A percentile compares a stretch with the other conserved stretches of the same genome.
phyloP scores from a whole-genome alignment of 2,797 vertebrate species.

The Austrolebias charrua region DNA sequence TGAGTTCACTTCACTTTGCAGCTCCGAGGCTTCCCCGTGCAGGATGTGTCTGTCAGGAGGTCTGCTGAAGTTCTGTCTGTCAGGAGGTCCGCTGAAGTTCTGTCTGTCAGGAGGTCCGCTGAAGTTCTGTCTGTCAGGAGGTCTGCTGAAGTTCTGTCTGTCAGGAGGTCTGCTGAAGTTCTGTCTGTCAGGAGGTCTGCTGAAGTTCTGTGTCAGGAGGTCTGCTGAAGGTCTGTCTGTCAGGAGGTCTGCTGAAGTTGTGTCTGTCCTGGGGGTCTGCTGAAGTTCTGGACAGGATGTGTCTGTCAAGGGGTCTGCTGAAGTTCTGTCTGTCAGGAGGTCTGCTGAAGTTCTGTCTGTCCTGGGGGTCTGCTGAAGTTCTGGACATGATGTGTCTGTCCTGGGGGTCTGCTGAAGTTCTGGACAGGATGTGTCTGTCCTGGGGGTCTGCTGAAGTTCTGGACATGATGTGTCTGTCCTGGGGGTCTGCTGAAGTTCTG shows the following conservation, averaged over 20 bases:
- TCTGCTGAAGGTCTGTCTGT: not conserved
- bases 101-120: not conserved
- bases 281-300: not conserved
- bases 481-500: not conserved
- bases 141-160: not conserved
- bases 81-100: not conserved
- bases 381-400: not conserved
- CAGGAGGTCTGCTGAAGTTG: not conserved
- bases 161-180: not conserved
- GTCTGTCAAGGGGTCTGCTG: not conserved
- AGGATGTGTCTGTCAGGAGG: not conserved
- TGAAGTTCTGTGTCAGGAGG: not conserved
- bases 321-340: not conserved
- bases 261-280: too few species aligned
- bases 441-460: not conserved
- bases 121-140: too few species aligned
- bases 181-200: not conserved
- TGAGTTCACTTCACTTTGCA: slow-evolving; percentile 2
- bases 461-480: not conserved
- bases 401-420: not conserved
- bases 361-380: not conserved
- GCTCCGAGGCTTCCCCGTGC: not conserved
- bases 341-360: not conserved
- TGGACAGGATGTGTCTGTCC: not conserved
- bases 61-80: too few species aligned